Evolutionary conservation across 2,113 vertebrate species (phyloP), one percentile per base, ranked within the genome.

Genomic region (Oncorhynchus tshawytscha): DNA sequence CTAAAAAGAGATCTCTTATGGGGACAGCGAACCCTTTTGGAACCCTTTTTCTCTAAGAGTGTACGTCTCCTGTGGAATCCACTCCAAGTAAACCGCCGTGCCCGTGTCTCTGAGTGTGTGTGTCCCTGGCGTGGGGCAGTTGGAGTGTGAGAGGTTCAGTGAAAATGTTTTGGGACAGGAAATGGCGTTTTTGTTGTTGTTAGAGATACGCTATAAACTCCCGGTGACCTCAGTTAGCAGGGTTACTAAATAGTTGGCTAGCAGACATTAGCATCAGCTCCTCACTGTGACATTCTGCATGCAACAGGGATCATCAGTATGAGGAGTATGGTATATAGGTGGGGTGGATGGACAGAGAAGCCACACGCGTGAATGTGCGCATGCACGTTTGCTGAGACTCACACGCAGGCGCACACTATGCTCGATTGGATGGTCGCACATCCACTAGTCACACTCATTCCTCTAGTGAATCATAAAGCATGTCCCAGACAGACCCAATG

Each of bases 371-470:
- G 78, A 67, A 31, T 31, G 31, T 31, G 31, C 57, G 49, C 65
- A 25, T 3, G 4, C 15, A 18, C 66, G 34, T 45, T 45, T 45
- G 39, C 39, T 45, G 39, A 39, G 34, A 65, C 59, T 71, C 22
- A 75, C 24, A 22, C 45, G 64, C 60, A 70, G 31, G 48, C 70
- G 20, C 59, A 16, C n/a, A 70, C 59, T 11, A 9, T 45, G 39
- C 39, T 45, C 71, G 64, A 84, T 70, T 8, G 27, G 39, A 78
- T 31, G 66, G 59, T 78, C 79, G 3, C 72, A 72, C 39, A 45
- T 45, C 39, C 39, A 9, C 27, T 81, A 77, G 84, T 82, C 71
- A 77, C 62, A 5, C 70, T 67, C 67, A 70, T 71, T 81, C 11
- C 79, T 82, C 64, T 66, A 51, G 70, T 84, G 78, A 65, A 3